These are phyloP conservation scores for Bicyclus anynana DNA, from an alignment of 1,140 invertebrate species.

Conservation along the genomic window DNA sequence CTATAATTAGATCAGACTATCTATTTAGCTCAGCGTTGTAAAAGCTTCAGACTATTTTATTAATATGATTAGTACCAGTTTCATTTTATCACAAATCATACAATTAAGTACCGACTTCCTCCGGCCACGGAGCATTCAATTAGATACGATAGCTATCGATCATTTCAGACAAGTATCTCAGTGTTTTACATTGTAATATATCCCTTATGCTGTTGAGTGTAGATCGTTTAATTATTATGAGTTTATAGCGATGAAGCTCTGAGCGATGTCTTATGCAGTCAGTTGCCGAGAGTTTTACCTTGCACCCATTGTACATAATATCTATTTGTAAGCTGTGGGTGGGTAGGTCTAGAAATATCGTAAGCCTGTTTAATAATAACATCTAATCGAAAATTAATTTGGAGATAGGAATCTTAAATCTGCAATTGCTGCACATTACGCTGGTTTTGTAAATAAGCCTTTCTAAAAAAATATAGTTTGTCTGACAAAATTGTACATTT, in stretches of 20 bases:
- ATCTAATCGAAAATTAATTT: no score
- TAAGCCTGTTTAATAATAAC: no score
- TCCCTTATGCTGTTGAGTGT: not conserved
- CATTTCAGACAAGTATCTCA: not conserved
- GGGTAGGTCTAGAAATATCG: no score
- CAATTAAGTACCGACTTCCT: not conserved
- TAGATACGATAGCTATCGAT: slow-evolving; percentile 7
- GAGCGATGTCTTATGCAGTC: slow-evolving; percentile 27
- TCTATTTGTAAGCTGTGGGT: no score
- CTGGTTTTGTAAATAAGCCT: no score
- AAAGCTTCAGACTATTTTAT: not conserved
- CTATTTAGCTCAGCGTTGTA: not conserved
- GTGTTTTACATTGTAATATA: not conserved
- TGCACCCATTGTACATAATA: no score
- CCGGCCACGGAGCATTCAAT: slow-evolving; percentile 4
- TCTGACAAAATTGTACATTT: no score
- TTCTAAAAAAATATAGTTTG: no score
- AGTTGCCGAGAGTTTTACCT: no score
- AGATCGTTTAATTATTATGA: not conserved
- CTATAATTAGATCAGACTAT: no score
- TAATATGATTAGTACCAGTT: not conserved
- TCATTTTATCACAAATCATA: not conserved
- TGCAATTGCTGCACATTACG: no score
- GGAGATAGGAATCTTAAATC: no score
- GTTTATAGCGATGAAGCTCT: not conserved